These are phyloP conservation scores for Nezara viridula DNA, from an alignment of 2,888 invertebrate genomes.

Conservation along the genomic window DNA sequence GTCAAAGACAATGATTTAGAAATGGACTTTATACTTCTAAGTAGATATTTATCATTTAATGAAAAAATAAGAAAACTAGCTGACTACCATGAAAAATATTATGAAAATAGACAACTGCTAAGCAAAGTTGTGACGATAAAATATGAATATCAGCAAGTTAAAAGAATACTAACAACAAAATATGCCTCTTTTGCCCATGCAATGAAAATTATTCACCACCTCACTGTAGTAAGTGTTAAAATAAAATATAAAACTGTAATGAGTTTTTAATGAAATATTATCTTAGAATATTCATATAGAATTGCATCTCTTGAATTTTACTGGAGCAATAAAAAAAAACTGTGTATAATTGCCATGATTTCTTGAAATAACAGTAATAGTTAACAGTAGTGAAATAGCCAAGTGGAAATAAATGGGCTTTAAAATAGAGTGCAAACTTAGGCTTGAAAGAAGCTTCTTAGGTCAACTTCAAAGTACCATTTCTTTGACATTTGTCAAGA, in stretches of 20 bases:
- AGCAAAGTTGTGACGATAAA: conserved; percentile 29
- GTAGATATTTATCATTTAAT: conserved; percentile 50
- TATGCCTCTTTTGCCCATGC: background rate
- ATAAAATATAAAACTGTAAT: too few species aligned
- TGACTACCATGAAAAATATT: conserved; percentile 40
- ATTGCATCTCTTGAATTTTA: too few species aligned
- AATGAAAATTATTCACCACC: background rate
- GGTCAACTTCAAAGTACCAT: too few species aligned
- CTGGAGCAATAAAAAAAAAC: too few species aligned
- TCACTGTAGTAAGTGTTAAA: conserved; percentile 3
- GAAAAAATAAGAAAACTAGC: conserved; percentile 27
- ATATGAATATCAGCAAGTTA: conserved; percentile 16
- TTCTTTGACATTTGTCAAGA: too few species aligned
- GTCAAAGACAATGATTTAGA: conserved; percentile 46
- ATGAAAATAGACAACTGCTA: background rate
- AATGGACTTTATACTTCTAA: conserved; percentile 49
- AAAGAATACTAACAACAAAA: background rate
- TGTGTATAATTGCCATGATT: background rate
- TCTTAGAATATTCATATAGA: background rate
- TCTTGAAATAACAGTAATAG: background rate
- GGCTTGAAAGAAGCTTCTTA: too few species aligned
- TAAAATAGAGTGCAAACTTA: too few species aligned
- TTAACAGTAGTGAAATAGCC: too few species aligned
- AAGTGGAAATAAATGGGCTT: too few species aligned
- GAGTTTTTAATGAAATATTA: background rate